Evolutionary conservation across 2,888 invertebrate genomes (phyloP).

Genomic region (Ypsolopha scabrella): DNA sequence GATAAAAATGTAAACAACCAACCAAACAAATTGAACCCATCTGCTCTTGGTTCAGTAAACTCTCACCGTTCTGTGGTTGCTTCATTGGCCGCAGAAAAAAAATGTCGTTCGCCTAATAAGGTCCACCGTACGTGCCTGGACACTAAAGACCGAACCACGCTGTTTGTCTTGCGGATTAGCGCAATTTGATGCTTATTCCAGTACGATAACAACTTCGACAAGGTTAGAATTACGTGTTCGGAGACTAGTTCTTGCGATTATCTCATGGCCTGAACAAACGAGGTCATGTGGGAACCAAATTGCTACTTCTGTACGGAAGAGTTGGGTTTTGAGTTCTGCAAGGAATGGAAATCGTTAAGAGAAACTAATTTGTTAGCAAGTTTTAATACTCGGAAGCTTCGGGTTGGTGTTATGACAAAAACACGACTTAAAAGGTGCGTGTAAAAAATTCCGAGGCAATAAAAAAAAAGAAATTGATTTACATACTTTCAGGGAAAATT

Average conservation of each 20-base stretch:
- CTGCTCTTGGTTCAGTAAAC: too few relatives aligned
- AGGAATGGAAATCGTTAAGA: background rate
- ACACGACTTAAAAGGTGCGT: too few relatives aligned
- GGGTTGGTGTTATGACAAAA: too few relatives aligned
- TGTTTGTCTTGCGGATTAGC: background rate
- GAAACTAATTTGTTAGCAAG: background rate
- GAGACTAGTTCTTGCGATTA: slow-evolving; percentile 42
- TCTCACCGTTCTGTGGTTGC: too few relatives aligned
- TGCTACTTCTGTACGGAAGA: slow-evolving; percentile 38
- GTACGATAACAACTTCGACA: background rate
- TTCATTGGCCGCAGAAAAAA: slow-evolving; percentile 19
- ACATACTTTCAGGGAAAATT: too few relatives aligned
- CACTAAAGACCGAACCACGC: slow-evolving; percentile 19
- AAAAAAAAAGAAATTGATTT: too few relatives aligned
- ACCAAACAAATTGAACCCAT: too few relatives aligned
- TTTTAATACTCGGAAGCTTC: background rate
- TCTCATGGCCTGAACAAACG: slow-evolving; percentile 44
- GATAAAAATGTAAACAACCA: too few relatives aligned
- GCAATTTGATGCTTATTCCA: background rate
- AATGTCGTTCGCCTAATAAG: slow-evolving; percentile 54
- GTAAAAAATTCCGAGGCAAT: too few relatives aligned
- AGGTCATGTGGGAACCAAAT: slow-evolving; percentile 32
- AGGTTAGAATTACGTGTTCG: background rate
- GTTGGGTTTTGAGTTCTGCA: slow-evolving; percentile 9
- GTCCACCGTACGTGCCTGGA: slow-evolving; percentile 50